Percentiles rank a stretch among this genome's conserved stretches.
phyloP scores from a whole-genome alignment of 1,140 invertebrate genomes.

The Monochamus saltuarius region DNA sequence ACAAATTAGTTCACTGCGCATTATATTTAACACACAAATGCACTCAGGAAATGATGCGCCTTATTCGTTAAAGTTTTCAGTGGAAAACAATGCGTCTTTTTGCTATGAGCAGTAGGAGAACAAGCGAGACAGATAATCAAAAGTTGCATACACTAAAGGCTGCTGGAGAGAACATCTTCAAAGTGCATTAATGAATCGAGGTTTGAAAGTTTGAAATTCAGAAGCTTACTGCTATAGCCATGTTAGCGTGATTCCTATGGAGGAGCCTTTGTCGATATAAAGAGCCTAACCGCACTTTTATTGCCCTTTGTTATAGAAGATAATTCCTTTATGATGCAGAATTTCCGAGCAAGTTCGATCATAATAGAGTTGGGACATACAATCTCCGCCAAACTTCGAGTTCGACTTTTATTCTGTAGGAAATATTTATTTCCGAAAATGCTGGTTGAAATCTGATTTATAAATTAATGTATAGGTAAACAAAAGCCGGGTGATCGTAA shows the following conservation, averaged over 20 bases:
- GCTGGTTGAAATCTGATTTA: too few species aligned
- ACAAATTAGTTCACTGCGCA: background rate
- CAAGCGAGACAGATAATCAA: slow-evolving; percentile 2
- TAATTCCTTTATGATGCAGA: slow-evolving; percentile 31
- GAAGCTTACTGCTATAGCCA: background rate
- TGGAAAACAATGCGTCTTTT: slow-evolving; percentile 1
- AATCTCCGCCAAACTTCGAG: too few species aligned
- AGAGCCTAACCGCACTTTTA: slow-evolving; percentile 28
- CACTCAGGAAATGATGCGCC: background rate
- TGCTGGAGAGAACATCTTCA: slow-evolving; percentile 10
- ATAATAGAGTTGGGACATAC: slow-evolving; percentile 29
- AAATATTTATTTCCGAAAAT: too few species aligned
- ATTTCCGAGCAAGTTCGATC: slow-evolving; percentile 29
- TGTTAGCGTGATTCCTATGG: too few species aligned
- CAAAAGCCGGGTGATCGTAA: too few species aligned
- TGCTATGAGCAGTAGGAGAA: background rate
- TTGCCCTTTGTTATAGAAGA: slow-evolving; percentile 30
- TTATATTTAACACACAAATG: slow-evolving; percentile 1
- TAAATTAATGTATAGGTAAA: too few species aligned
- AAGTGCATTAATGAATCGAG: slow-evolving; percentile 23
- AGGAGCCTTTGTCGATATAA: too few species aligned
- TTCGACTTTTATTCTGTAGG: too few species aligned
- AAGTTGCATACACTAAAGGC: background rate
- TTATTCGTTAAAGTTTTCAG: background rate
- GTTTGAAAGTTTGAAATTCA: slow-evolving; percentile 12